Percentiles rank a stretch among this genome's conserved stretches.
Evolutionary conservation across 2,797 vertebrate genomes (phyloP).

Genomic region (Rhodeus uyekii): DNA sequence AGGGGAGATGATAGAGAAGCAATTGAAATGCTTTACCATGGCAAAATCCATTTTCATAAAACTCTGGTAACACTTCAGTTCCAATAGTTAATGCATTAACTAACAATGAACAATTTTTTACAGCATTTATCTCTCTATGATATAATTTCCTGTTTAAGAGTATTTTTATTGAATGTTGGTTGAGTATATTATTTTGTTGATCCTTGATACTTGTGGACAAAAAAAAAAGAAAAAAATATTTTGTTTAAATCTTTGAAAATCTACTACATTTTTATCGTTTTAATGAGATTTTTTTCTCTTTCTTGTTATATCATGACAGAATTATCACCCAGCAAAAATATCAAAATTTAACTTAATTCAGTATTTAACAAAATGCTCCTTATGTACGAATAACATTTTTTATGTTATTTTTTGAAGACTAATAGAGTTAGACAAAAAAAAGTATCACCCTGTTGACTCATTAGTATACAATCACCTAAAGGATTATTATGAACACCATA

Average conservation of each 20-base stretch:
- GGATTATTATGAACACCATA: too few species aligned
- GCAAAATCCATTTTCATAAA: conserved; percentile 1
- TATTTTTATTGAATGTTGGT: background rate
- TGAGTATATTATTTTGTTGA: background rate
- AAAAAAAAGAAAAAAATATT: too few species aligned
- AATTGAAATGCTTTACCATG: conserved; percentile 9
- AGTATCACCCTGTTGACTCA: background rate
- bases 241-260: too few species aligned
- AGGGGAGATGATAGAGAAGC: conserved; percentile 34
- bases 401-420: background rate
- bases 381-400: background rate
- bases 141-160: background rate
- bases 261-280: too few species aligned
- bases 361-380: background rate
- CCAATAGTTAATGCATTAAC: background rate
- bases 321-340: background rate
- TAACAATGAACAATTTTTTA: background rate
- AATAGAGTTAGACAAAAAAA: background rate
- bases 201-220: background rate
- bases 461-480: too few species aligned
- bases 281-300: too few species aligned
- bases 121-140: background rate
- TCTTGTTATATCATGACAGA: too few species aligned
- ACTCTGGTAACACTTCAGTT: background rate
- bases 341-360: background rate